Base-by-base conservation (phyloP, 2,113 vertebrate genomes). In the Chinchilla lanigera region DNA sequence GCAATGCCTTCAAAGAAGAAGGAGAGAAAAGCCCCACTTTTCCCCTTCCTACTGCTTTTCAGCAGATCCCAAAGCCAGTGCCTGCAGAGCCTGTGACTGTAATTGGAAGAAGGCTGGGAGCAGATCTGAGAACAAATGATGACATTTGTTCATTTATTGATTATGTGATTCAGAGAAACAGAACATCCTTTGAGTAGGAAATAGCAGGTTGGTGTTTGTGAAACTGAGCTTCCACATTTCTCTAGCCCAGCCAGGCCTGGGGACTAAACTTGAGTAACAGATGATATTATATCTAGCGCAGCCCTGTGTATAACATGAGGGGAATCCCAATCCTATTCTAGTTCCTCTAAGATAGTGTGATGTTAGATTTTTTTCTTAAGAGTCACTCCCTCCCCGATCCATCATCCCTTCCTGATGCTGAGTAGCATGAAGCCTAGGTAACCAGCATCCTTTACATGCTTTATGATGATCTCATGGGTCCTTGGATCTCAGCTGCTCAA, bases 171-270 rank as follows among this genome's bases (percentile, higher is more conserved):
- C 22, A 65, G n/a, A 93, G 28, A 82, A 24, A 91, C 65, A 90
- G 77, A 56, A 75, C 89, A 87, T 85, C 3, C 89, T 83, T 60
- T n/a, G 11, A 94, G 30, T 33, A 75, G 92, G 60, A 94, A 82
- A 38, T 56, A 58, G 47, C 35, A 67, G 52, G 14, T 24, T 63
- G 73, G 33, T 35, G 28, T 77, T 82, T 92, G 47, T 86, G 73
- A 86, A 47, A 28, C 87, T 78, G 41, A 78, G 12, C 1, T 75
- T 69, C 63, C 22, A 10, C 50, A 8, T 90, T 86, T 77, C 24
- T 63, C 58, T 19, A 71, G 5, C 20, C 24, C 60, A 88, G 26
- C 5, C 28, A 44, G 50, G 16, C 30, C 10, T 26, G 7, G 47
- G 28, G 22, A 63, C 47, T 78, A 78, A 93, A 52, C 38, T 77